These are phyloP conservation scores for Rhinoraja longicauda DNA, from an alignment of 2,797 vertebrate species.

Conservation along the genomic window DNA sequence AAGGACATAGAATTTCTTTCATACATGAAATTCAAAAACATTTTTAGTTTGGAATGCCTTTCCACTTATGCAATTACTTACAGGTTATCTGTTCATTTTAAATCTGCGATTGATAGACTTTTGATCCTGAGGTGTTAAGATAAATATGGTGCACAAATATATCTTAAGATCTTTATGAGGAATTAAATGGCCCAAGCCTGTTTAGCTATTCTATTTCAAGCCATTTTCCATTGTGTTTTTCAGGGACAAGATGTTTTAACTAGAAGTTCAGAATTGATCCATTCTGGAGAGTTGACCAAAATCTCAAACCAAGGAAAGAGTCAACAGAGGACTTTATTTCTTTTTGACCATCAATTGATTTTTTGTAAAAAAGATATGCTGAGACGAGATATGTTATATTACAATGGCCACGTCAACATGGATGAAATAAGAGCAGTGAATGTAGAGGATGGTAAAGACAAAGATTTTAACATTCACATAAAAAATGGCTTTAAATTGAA, in stretches of 20 bases:
- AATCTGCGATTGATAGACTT: background rate
- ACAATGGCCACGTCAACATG: conserved; percentile 79
- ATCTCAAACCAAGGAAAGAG: conserved; percentile 78
- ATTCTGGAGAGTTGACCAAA: conserved; percentile 84
- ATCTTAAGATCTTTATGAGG: too few species aligned
- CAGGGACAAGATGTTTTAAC: conserved; percentile 76
- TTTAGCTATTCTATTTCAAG: background rate
- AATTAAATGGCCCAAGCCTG: too few species aligned
- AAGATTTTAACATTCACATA: conserved; percentile 69
- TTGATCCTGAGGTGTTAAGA: conserved; percentile 7
- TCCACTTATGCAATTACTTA: too few species aligned
- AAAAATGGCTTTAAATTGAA: conserved; percentile 79
- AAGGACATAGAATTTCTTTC: too few species aligned
- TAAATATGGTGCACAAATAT: background rate
- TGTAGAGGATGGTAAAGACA: conserved; percentile 74
- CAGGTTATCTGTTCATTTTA: background rate
- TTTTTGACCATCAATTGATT: conserved; percentile 95
- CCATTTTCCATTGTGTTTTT: conserved; percentile 17
- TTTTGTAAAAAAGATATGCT: conserved; percentile 93
- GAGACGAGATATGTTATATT: conserved; percentile 87
- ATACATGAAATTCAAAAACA: too few species aligned
- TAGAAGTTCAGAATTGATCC: conserved; percentile 88
- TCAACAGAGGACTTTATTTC: conserved; percentile 91
- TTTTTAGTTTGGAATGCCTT: too few species aligned
- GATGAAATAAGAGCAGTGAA: conserved; percentile 73